Evolutionary conservation across 2,113 vertebrate species (phyloP).

Genomic region (Choloepus hoffmanni): DNA sequence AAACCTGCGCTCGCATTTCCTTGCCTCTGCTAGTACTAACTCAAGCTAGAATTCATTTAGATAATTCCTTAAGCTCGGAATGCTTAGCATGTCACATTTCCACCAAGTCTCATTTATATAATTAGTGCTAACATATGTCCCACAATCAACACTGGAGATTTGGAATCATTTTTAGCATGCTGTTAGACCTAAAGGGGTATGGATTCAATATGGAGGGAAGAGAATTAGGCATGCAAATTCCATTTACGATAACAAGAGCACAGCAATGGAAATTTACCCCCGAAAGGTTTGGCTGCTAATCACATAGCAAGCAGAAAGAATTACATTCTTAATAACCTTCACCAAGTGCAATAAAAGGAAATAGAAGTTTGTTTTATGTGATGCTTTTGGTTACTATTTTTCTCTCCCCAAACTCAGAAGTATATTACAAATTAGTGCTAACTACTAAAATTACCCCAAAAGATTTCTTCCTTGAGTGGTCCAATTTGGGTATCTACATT

Average conservation of each 20-base stretch:
- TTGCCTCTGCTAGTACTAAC: constrained; percentile 83
- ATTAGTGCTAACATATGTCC: constrained; percentile 92
- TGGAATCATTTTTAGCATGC: constrained; percentile 89
- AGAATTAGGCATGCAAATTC: constrained; percentile 86
- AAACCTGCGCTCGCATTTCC: constrained; percentile 78
- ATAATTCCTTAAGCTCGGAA: constrained; percentile 85
- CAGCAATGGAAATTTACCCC: constrained; percentile 82
- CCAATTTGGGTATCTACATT: neutral
- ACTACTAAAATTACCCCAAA: neutral
- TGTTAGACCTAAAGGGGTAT: constrained; percentile 87
- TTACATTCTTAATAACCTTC: constrained; percentile 79
- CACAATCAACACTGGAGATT: constrained; percentile 88
- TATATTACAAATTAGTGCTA: constrained; percentile 56
- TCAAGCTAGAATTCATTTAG: constrained; percentile 84
- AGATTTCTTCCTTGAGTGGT: neutral
- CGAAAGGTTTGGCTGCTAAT: constrained; percentile 80
- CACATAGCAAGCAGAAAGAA: constrained; percentile 75
- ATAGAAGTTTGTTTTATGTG: constrained; percentile 77
- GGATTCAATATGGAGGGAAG: constrained; percentile 86
- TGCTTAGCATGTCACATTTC: constrained; percentile 87
- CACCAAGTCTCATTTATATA: constrained; percentile 90
- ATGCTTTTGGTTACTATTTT: constrained; percentile 67
- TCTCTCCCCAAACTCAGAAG: constrained; percentile 54
- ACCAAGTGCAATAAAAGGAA: constrained; percentile 78
- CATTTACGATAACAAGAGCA: constrained; percentile 80